Percentiles rank a stretch among this genome's conserved stretches.
Conservation (phyloP, 2,888 invertebrate species). For the Latheticus oryzae region DNA sequence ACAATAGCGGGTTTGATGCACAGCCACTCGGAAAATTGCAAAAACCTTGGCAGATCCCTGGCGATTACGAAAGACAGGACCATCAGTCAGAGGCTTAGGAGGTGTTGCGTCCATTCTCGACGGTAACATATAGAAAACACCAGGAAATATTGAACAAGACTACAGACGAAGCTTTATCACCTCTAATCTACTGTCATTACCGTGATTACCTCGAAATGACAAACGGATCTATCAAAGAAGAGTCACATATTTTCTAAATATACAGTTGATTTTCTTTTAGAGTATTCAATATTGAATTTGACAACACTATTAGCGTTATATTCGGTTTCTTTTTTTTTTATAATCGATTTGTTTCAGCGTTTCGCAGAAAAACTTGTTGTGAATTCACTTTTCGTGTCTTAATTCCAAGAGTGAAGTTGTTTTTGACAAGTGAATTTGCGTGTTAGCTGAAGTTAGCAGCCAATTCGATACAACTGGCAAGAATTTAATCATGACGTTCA, state of each 20-base stretch:
- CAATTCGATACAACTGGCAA: conserved; percentile 28
- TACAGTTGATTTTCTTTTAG: too few species aligned
- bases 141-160: conserved; percentile 54
- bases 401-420: too few species aligned
- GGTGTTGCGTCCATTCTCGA: conserved; percentile 55
- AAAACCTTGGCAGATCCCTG: conserved; percentile 58
- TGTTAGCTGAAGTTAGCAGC: conserved; percentile 7
- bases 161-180: conserved; percentile 52
- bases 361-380: too few species aligned
- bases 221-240: too few species aligned
- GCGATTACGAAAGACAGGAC: conserved; percentile 60
- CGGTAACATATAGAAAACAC: conserved; percentile 54
- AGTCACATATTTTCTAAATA: too few species aligned
- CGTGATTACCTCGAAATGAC: conserved; percentile 33
- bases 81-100: conserved; percentile 61
- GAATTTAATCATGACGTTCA: conserved; percentile 36
- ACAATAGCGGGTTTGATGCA: conserved; percentile 58
- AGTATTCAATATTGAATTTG: too few species aligned
- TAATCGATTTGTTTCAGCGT: too few species aligned
- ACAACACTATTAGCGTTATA: too few species aligned
- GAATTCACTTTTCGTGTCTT: too few species aligned
- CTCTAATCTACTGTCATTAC: conserved; percentile 46
- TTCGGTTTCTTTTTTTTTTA: too few species aligned
- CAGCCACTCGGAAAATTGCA: conserved; percentile 62
- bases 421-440: conserved; percentile 14